phyloP scores from a whole-genome alignment of 2,113 vertebrate genomes.

The Oreocharis arfaki region DNA sequence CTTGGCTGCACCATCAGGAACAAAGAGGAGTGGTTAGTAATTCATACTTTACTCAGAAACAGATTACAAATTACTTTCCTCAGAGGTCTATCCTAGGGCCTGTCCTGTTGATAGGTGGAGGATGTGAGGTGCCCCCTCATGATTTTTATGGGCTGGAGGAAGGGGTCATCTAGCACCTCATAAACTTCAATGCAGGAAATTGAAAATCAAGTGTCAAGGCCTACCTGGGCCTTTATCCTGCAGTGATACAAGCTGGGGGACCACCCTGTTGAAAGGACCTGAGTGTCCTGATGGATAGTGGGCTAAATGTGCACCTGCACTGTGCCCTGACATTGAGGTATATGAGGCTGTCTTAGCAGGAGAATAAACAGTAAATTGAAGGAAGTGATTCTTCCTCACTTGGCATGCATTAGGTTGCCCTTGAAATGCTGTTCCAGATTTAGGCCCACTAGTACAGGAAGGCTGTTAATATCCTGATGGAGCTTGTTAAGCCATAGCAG shows the following conservation, averaged over 20 bases:
- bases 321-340: not conserved
- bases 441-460: not conserved
- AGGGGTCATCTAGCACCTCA: not conserved
- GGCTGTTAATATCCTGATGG: not conserved
- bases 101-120: not conserved
- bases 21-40: not conserved
- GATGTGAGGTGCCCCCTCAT: not conserved
- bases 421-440: not conserved
- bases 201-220: not conserved
- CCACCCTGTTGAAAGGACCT: not conserved
- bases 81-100: rapidly evolving
- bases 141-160: not conserved
- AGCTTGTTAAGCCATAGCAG: not conserved
- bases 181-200: not conserved
- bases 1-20: not conserved
- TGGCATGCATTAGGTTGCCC: not conserved
- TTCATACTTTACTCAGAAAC: not conserved
- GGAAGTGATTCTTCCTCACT: not conserved
- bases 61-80: not conserved
- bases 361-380: not conserved
- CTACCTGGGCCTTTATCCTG: not conserved
- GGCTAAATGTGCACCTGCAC: not conserved
- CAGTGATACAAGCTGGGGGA: not conserved
- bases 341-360: not conserved
- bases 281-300: not conserved